Base-by-base conservation (phyloP, 1,140 invertebrate species). In the Bilobella aurantiaca region DNA sequence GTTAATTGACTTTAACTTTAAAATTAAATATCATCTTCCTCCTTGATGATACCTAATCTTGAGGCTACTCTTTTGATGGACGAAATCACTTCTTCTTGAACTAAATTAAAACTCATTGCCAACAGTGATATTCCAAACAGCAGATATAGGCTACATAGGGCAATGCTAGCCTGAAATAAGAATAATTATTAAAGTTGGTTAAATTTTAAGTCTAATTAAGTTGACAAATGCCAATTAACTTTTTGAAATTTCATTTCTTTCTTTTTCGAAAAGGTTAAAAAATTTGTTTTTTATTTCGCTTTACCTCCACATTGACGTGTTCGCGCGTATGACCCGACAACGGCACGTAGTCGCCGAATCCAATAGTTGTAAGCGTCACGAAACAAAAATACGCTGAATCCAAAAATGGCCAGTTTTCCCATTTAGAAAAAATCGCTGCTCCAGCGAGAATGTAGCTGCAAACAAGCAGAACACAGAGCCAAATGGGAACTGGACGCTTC, bases 31-130 rank as follows among this genome's bases (percentile, higher is more conserved):
- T 12, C 49, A 47, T 88, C 84, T 21, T 85, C 83, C 58, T 84
- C 83, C 74, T 91, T 91, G 68, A 93, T 86, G 74, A 93, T 93
- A 28, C 90, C 91, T 30, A 93, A 78, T 56, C 85, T 83, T 67
- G 86, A 87, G 5, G 88, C 90, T 14, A 93, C 84, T 47, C 83
- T 83, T 74, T 91, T 91, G 0, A 93, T 42, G 1, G 63, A 65
- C 57, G 84, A 88, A 68, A 91, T 90, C 2, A 93, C 89, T 76
- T 93, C 88, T 76, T 93, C 90, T 77, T 93, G 91, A 28, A 97
- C 93, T 67, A 99, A 81, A 80, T 98, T 97, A 78, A 99, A 98
- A 74, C 92, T 95, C 96, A 99, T 99, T 28, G 95, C 95, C 61
- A 99, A 78, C 30, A 99, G 80, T 0, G 96, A 93, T 76, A 99